These are phyloP conservation scores for Cryptoprocta ferox DNA, from an alignment of 2,797 vertebrate species.

Conservation along the genomic window DNA sequence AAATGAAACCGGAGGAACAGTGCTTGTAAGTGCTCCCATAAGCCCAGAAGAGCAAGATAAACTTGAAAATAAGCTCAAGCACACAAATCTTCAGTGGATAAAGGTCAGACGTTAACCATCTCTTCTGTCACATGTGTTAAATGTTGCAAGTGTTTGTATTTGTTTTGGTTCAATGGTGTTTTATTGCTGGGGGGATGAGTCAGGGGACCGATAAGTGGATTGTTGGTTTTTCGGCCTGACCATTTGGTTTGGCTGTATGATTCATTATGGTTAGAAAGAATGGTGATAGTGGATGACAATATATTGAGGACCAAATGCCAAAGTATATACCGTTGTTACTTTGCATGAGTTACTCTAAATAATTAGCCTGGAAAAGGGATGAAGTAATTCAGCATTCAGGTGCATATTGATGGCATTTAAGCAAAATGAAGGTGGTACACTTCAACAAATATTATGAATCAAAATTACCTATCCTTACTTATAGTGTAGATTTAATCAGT, in stretches of 20 bases:
- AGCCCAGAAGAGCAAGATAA: slow-evolving; percentile 91
- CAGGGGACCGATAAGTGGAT: background rate
- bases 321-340: background rate
- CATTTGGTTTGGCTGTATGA: background rate
- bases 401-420: background rate
- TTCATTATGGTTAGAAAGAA: background rate
- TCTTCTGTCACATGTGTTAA: slow-evolving; percentile 70
- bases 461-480: background rate
- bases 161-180: slow-evolving; percentile 59
- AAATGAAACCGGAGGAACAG: slow-evolving; percentile 89
- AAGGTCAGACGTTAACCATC: slow-evolving; percentile 90
- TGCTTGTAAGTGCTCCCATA: slow-evolving; percentile 88
- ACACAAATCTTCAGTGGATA: slow-evolving; percentile 92
- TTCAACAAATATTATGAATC: slow-evolving; percentile 7
- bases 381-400: background rate
- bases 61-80: slow-evolving; percentile 90
- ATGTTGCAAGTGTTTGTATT: slow-evolving; percentile 56
- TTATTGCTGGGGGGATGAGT: background rate
- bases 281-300: background rate
- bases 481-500: background rate
- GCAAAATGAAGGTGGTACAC: background rate
- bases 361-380: background rate
- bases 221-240: background rate
- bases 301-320: background rate
- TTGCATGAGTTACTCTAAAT: slow-evolving; percentile 5